Base-by-base conservation (phyloP, 2,797 vertebrate species). In the Poecile montanus region DNA sequence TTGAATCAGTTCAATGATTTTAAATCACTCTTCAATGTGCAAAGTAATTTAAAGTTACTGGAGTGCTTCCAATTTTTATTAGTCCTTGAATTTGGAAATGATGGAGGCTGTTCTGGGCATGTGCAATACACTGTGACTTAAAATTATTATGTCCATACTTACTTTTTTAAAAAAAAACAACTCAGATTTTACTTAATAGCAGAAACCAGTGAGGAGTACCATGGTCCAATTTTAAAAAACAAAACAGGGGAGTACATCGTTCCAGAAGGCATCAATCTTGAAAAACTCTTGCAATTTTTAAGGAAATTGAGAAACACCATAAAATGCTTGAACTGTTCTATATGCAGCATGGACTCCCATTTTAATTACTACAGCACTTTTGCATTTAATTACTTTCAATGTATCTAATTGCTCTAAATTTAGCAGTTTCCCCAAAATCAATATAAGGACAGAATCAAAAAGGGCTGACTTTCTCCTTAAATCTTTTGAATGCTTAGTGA, bases 31-130 rank as follows among this genome's bases (percentile, higher is more conserved):
- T 96, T 98, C 97, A 96, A 97, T 81, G 97, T 98, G 96, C 95
- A 97, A 97, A 98, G 97, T 97, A 98, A 98, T 98, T 98, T 97
- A 98, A 98, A 98, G 97, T 97, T 98, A 98, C 97, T 98, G 98
- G 96, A 98, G 97, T 98, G 97, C 96, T 98, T 98, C 97, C 97
- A 98, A 96, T 98, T 98, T 98, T 98, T 98, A 98, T 98, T 97
- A 98, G 97, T 97, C 97, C 97, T 98, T 98, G 97, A 98, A 97
- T 98, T 97, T 97, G 97, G 97, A 98, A 98, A 97, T 93, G 91
- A 97, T 97, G 81, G 53, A 95, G 96, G 93, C 77, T 97, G 94
- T 97, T 98, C 97, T 98, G 97, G 94, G 96, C 96, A 97, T 97
- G 96, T 97, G 97, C 97, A 96, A 91, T 87, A 78, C 95, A 90